Base-by-base conservation (phyloP, 2,888 invertebrate genomes). In the Eristalis arbustorum region DNA sequence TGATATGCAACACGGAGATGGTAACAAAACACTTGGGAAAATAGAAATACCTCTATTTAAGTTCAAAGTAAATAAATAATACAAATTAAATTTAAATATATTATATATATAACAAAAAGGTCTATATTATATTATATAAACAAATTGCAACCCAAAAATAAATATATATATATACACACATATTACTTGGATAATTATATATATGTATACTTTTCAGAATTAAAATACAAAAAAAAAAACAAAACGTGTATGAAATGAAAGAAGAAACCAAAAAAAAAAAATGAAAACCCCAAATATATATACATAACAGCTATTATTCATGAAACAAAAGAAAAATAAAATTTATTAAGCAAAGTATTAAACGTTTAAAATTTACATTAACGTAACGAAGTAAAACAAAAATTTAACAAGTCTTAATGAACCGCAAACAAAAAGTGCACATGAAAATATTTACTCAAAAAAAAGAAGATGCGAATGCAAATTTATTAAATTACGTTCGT, bases 1-100 rank as follows among this genome's bases (percentile, higher is more conserved):
- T 31, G 56, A 72, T 57, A 81, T 64, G 81, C 66, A 75, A 71
- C 73, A 81, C 49, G 66, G 61, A 87, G 72, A 87, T 75, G 83
- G 88, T 80, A 88, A 84, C 88, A 88, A 84, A 91, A 91, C 89
- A 91, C 91, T 91, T 92, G 91, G 90, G 91, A 92, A 93, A 92
- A 92, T 93, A 93, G 90, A 92, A 92, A 93, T 93, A 93, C 92
- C 93, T 93, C 92, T 92, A 91, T 91, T 93, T 93, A 91, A 93
- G 92, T 93, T 93, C 92, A 93, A 93, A 92, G 89, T 88, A 89
- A 89, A 69, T 84, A 85, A 88, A 88, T 76, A 84, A 88, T 88
- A 88, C 82, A 82, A 88, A 87, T 81, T 79, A 88, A 85, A 87
- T 83, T 78, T 83, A 89, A 88, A 63, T 82, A 85, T 81, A 76